phyloP scores from a whole-genome alignment of 2,797 vertebrate species.

The Syngnathus rostellatus region DNA sequence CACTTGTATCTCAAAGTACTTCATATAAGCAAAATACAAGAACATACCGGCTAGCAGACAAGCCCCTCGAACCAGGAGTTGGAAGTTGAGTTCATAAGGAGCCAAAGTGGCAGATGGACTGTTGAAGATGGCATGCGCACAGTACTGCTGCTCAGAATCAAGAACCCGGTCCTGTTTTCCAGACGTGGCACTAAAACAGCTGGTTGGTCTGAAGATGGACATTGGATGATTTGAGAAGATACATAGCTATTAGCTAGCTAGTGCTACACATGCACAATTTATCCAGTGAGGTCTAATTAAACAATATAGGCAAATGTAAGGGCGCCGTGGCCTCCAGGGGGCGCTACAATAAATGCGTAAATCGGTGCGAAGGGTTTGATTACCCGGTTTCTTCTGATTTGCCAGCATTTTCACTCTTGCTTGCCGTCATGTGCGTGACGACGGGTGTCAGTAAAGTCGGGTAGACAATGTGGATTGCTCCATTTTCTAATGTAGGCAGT shows the following conservation, averaged over 20 bases:
- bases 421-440: conserved; percentile 51
- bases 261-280: not conserved
- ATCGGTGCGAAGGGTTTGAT: not conserved
- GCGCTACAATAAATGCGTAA: too few relatives aligned
- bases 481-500: conserved; percentile 81
- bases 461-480: conserved; percentile 79
- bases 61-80: conserved; percentile 90
- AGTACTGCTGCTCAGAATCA: conserved; percentile 57
- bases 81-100: conserved; percentile 87
- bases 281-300: not conserved
- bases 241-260: too few relatives aligned
- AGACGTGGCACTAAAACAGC: conserved; percentile 77
- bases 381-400: conserved; percentile 81
- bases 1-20: not conserved
- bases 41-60: conserved; percentile 87
- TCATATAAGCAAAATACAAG: not conserved
- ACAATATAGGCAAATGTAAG: too few relatives aligned
- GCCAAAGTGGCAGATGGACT: conserved; percentile 77
- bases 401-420: conserved; percentile 74
- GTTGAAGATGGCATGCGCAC: conserved; percentile 72
- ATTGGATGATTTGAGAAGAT: conserved; percentile 1
- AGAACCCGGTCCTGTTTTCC: conserved; percentile 63
- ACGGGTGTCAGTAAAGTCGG: conserved; percentile 79
- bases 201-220: conserved; percentile 72
- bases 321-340: too few relatives aligned